phyloP scores from a whole-genome alignment of 2,113 vertebrate species.

The Laterallus jamaicensis region DNA sequence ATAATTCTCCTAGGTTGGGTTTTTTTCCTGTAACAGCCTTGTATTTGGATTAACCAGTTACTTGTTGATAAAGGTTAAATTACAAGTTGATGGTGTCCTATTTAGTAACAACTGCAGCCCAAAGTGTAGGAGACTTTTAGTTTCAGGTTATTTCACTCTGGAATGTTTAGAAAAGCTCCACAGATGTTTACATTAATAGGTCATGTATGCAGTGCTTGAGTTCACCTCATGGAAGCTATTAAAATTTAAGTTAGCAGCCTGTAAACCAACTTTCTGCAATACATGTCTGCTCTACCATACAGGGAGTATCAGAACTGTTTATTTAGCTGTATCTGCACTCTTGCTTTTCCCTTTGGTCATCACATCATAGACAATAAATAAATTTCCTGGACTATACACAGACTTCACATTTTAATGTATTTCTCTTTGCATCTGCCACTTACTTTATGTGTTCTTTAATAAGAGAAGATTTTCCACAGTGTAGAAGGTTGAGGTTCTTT shows the following conservation, averaged over 20 bases:
- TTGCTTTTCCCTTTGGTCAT: neutral
- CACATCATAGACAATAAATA: neutral
- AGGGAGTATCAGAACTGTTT: rapidly evolving
- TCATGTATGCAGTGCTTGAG: neutral
- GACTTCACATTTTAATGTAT: neutral
- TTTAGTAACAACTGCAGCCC: neutral
- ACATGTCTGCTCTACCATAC: neutral
- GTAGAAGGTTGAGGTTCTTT: neutral
- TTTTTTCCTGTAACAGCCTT: neutral
- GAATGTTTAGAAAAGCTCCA: neutral
- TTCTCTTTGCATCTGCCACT: neutral
- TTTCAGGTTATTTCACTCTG: neutral
- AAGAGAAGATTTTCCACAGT: neutral
- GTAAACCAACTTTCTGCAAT: neutral
- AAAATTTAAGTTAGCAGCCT: neutral
- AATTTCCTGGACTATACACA: neutral
- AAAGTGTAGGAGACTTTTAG: neutral
- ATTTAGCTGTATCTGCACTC: neutral
- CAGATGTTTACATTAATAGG: neutral
- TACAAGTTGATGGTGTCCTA: neutral
- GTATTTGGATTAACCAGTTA: neutral
- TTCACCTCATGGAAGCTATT: neutral
- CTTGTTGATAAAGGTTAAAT: neutral
- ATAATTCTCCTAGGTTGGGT: neutral
- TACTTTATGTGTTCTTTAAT: neutral